These are phyloP conservation scores for Drosophila barbarae DNA, from an alignment of 2,888 invertebrate species.

Conservation along the genomic window DNA sequence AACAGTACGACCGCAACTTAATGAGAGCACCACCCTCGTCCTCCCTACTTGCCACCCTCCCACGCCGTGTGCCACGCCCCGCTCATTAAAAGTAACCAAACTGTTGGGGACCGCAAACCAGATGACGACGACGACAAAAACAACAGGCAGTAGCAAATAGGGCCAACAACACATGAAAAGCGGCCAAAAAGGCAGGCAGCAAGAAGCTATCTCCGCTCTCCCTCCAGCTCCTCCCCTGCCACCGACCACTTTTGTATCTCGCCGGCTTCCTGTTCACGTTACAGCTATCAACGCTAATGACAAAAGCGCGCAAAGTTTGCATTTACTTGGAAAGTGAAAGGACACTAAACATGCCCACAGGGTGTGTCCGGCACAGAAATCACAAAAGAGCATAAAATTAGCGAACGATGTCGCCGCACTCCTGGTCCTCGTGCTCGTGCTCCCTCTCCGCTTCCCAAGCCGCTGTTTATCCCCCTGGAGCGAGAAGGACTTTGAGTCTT, in stretches of 20 bases:
- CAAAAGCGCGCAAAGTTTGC: conserved; percentile 73
- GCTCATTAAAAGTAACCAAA: conserved; percentile 74
- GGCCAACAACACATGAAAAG: conserved; percentile 69
- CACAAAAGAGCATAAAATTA: conserved; percentile 75
- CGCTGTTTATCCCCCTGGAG: conserved; percentile 23
- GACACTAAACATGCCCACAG: conserved; percentile 68
- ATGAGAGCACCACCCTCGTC: conserved; percentile 56
- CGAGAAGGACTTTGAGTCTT: conserved; percentile 50
- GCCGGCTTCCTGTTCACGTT: conserved; percentile 46
- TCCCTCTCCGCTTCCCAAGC: neutral
- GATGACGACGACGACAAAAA: conserved; percentile 34
- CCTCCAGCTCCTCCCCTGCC: neutral
- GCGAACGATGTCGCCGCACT: conserved; percentile 50
- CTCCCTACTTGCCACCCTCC: neutral
- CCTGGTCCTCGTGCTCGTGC: neutral
- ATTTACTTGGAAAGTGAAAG: conserved; percentile 48
- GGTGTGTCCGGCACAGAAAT: conserved; percentile 73
- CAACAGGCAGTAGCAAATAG: conserved; percentile 38
- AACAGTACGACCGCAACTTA: conserved; percentile 67
- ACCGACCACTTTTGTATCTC: conserved; percentile 18
- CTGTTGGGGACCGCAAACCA: conserved; percentile 60
- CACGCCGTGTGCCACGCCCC: conserved; percentile 50
- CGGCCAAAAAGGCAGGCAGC: conserved; percentile 61
- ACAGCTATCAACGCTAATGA: conserved; percentile 72
- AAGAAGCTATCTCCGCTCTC: conserved; percentile 30